Base-by-base conservation (phyloP, 1,140 invertebrate species). In the Microplitis demolitor region DNA sequence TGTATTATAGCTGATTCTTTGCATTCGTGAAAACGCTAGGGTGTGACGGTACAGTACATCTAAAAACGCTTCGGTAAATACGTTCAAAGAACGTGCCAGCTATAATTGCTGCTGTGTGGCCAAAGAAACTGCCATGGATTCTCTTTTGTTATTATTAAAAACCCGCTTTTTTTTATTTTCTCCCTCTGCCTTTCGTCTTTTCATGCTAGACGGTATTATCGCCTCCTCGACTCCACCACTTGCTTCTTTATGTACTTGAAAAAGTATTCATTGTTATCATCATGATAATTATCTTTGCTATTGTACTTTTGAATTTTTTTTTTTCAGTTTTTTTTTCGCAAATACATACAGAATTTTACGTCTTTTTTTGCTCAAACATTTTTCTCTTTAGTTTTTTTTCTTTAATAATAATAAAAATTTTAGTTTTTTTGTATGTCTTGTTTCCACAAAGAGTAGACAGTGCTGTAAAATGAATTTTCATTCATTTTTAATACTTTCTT, bases 61-160 rank as follows among this genome's bases (percentile, higher is more conserved):
- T 14, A 50, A 61, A 66, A 70, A 61, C 64, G 68, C 37, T 71
- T 71, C 71, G 73, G 72, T 78, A 73, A 68, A 75, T 80, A 75
- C 64, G 73, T 69, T 79, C 78, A 78, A 78, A 79, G 78, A 73
- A 80, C 70, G 75, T 35, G 33, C 33, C 13, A 37, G 14, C 50
- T 71, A 64, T 64, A 64, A 64, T 71, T 24, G 14, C 24, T 64
- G 4, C 33, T 66, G 64, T 51, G 66, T 35, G 51, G 9, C 50
- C 50, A 62, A 62, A 58, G 34, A 66, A 50, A 66, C 39, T 14
- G 16, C 56, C 39, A 60, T 34, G 68, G 37, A 69, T 69, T 69
- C 58, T 69, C 58, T 62, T 69, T 61, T 69, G 58, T 69, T 62
- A 69, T 69, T 69, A 58, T 60, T 60, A 69, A 69, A 33, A 62